phyloP scores from a whole-genome alignment of 1,140 invertebrate species.

The Holcopasites calliopsidis region DNA sequence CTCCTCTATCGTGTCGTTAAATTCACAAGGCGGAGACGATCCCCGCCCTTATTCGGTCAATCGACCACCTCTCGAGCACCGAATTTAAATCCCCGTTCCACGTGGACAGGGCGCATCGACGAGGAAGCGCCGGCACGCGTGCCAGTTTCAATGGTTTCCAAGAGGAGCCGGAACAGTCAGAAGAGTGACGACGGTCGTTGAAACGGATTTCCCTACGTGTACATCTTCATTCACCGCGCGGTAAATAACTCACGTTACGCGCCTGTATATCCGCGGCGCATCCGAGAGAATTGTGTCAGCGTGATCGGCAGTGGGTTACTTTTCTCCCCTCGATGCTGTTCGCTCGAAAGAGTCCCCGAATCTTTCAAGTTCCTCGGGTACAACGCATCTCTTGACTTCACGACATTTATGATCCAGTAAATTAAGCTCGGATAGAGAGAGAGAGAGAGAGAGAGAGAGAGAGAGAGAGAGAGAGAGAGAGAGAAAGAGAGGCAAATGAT shows the following conservation, averaged over 20 bases:
- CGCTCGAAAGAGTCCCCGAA: conserved; percentile 29
- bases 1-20: not conserved
- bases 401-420: conserved; percentile 48
- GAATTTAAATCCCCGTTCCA: conserved; percentile 17
- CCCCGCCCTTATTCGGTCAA: not conserved
- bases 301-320: conserved; percentile 42
- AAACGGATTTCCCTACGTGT: conserved; percentile 65
- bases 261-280: not conserved
- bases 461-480: too few species aligned
- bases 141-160: conserved; percentile 42
- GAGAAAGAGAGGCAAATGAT: too few species aligned
- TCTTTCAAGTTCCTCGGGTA: not conserved
- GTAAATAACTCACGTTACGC: conserved; percentile 64
- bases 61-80: not conserved
- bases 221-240: conserved; percentile 67
- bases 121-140: not conserved
- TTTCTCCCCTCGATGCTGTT: conserved; percentile 27
- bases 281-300: conserved; percentile 55
- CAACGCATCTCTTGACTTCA: not conserved
- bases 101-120: conserved; percentile 27
- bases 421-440: conserved; percentile 33
- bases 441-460: too few species aligned
- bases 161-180: not conserved
- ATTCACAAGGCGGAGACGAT: not conserved
- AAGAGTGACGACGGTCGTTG: conserved; percentile 48